phyloP scores from a whole-genome alignment of 2,888 invertebrate species.

The Cremastobaeus sp. region DNA sequence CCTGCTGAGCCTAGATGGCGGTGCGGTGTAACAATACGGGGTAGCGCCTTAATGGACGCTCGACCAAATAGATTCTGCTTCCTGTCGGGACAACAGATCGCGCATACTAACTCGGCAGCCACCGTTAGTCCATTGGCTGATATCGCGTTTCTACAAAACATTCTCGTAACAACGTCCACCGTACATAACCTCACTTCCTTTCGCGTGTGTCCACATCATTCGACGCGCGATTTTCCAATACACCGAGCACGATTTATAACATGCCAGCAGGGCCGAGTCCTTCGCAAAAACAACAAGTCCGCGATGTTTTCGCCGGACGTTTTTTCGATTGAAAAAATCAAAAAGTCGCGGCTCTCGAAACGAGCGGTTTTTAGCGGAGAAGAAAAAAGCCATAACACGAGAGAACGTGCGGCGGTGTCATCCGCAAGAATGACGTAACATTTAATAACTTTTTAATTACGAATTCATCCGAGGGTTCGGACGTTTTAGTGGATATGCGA shows the following conservation, averaged over 20 bases:
- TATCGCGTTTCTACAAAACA: slow-evolving; percentile 50
- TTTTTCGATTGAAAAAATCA: slow-evolving; percentile 6
- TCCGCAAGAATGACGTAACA: too few relatives aligned
- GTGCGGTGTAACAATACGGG: slow-evolving; percentile 66
- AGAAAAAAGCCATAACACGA: too few relatives aligned
- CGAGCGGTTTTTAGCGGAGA: too few relatives aligned
- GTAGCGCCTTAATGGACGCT: slow-evolving; percentile 69
- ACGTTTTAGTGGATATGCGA: too few relatives aligned
- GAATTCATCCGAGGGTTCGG: too few relatives aligned
- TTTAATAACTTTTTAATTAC: too few relatives aligned
- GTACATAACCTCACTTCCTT: slow-evolving; percentile 61
- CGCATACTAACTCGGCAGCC: slow-evolving; percentile 72
- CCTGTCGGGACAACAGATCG: slow-evolving; percentile 74
- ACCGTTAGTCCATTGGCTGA: slow-evolving; percentile 65
- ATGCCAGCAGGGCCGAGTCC: slow-evolving; percentile 11
- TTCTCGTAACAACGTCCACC: slow-evolving; percentile 29
- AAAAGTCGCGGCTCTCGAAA: too few relatives aligned
- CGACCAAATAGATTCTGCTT: slow-evolving; percentile 69
- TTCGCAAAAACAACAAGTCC: slow-evolving; percentile 25
- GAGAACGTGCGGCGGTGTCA: too few relatives aligned
- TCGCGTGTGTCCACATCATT: slow-evolving; percentile 35
- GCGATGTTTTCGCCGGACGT: too few relatives aligned
- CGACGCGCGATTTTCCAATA: slow-evolving; percentile 23
- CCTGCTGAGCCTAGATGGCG: slow-evolving; percentile 28
- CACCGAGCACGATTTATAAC: slow-evolving; percentile 21